Evolutionary conservation across 2,797 vertebrate species (phyloP), one percentile per base, ranked within the genome.

Genomic region (Amazona finschi): DNA sequence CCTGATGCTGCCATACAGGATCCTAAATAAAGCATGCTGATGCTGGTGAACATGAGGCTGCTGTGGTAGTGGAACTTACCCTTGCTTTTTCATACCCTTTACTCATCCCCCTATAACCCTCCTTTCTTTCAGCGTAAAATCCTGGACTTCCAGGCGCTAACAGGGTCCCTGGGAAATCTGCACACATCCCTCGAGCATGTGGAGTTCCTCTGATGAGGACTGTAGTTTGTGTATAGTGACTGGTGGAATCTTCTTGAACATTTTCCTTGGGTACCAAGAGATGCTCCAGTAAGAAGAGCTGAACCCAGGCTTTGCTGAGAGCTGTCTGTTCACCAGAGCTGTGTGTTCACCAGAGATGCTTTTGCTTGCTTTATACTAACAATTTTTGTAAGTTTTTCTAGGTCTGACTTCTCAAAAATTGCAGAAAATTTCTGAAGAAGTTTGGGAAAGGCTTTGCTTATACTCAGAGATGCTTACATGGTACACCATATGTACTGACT

Each of bases 281-380:
- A n/a, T 66, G 47, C 25, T 0, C 0, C 24, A 60, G 21, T 30
- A 50, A 76, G 57, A 80, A 77, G 19, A 11, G 0, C 0, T 15
- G 41, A 89, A 33, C 55, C 28, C 19, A 71, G 53, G 77, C 46
- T 69, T 50, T 71, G 31, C 31, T 55, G 3, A 86, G 60, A 74
- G 12, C 50, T 44, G 5, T 43, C 33, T 73, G 38, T 44, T 89
- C 19, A 43, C 11, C 30, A 65, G 67, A 61, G 33, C 57, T 9
- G 4, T 33, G 24, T 74, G 31, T 46, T 90, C 25, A 39, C 7
- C n/a, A 66, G 64, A 62, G 33, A 47, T 8, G 5, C 38, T 79
- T 33, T 70, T 15, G 1, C 22, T 89, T 84, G 38, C 38, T 69
- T 72, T 57, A 16, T 52, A 15, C 7, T 61, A 38, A 57, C 8